Conservation (phyloP, 2,113 vertebrate genomes). For the Actinemys pallida region DNA sequence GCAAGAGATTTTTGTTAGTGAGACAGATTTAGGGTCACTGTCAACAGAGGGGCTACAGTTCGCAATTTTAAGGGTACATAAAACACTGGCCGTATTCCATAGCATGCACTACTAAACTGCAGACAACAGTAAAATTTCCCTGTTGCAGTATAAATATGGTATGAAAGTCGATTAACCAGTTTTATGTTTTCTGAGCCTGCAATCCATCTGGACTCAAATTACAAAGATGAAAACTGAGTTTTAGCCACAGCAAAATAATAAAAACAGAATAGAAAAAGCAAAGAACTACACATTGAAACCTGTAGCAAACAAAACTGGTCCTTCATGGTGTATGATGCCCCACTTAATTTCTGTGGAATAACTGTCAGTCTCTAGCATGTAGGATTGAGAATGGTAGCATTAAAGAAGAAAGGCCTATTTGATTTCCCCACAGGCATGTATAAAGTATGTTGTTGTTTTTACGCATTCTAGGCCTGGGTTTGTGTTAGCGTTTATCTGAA, state of each 20-base stretch:
- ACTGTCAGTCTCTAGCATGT: background rate
- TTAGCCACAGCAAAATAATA: background rate
- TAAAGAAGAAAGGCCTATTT: background rate
- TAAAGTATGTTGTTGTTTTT: background rate
- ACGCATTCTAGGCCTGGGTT: accelerated
- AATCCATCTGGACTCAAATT: slow-evolving; percentile 75
- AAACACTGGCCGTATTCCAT: slow-evolving; percentile 70
- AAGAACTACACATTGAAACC: background rate
- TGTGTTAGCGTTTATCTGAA: background rate
- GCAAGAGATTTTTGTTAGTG: slow-evolving; percentile 40
- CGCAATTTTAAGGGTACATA: slow-evolving; percentile 73
- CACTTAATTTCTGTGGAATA: background rate
- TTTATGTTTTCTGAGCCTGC: slow-evolving; percentile 76
- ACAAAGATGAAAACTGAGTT: slow-evolving; percentile 61
- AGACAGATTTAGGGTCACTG: slow-evolving; percentile 50
- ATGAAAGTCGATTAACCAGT: slow-evolving; percentile 81
- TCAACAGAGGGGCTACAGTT: slow-evolving; percentile 58
- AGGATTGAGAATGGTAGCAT: background rate
- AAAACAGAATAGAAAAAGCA: background rate
- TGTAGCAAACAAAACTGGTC: background rate
- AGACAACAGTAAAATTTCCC: slow-evolving; percentile 74
- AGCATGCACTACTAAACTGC: slow-evolving; percentile 53
- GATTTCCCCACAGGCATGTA: background rate
- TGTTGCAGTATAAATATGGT: slow-evolving; percentile 75
- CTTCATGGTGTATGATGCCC: background rate